Percentiles rank a stretch among this genome's conserved stretches.
Conservation (phyloP, 1,140 invertebrate species). For the Diploscapter pachys region DNA sequence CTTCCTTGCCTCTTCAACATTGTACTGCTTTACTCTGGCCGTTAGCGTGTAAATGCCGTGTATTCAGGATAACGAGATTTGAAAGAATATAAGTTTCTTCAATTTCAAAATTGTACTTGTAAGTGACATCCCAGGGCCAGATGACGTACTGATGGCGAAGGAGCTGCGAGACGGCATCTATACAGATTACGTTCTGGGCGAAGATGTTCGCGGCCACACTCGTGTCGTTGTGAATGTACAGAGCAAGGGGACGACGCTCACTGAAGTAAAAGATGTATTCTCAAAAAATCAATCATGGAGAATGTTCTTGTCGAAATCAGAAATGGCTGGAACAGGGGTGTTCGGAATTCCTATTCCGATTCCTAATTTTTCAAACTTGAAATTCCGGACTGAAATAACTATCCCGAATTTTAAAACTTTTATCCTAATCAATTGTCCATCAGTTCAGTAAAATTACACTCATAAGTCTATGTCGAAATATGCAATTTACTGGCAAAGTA, state of each 20-base stretch:
- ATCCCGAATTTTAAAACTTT: too few species aligned
- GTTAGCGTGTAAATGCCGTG: too few species aligned
- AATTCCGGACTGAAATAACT: too few species aligned
- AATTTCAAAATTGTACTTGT: not conserved
- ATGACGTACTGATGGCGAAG: conserved; percentile 26
- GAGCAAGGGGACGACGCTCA: conserved; percentile 19
- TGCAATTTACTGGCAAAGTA: not conserved
- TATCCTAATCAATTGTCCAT: not conserved
- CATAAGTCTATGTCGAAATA: not conserved
- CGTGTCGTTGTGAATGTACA: conserved; percentile 28
- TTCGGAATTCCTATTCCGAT: not conserved
- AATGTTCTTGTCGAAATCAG: not conserved
- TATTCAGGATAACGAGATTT: not conserved
- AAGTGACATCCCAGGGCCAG: conserved; percentile 23
- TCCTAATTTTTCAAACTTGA: too few species aligned
- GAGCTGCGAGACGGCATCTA: conserved; percentile 2
- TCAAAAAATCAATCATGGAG: too few species aligned
- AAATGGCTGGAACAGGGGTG: not conserved
- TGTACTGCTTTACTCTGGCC: too few species aligned
- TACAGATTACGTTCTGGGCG: conserved; percentile 19
- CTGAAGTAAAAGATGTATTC: not conserved
- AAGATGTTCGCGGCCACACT: conserved; percentile 24
- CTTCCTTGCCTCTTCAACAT: too few species aligned
- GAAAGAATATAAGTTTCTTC: not conserved
- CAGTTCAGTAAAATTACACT: not conserved